Evolutionary conservation across 1,140 invertebrate species (phyloP).

Genomic region (Luehdorfia chinensis): DNA sequence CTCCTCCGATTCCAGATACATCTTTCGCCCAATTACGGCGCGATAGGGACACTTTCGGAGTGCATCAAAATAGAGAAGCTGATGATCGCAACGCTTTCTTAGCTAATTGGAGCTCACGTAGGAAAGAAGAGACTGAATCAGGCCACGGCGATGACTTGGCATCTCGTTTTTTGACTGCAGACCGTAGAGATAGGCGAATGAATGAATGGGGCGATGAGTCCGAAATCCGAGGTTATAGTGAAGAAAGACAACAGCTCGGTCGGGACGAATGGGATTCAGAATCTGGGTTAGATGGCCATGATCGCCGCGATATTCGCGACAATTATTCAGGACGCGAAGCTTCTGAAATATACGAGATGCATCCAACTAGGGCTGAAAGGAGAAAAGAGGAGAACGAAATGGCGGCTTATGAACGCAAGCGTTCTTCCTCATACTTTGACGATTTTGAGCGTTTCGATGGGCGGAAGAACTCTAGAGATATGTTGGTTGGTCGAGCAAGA

Average conservation of each 20-base stretch:
- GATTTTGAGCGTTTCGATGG: conserved; percentile 70
- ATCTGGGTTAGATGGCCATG: conserved; percentile 74
- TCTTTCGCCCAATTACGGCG: conserved; percentile 84
- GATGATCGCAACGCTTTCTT: conserved; percentile 80
- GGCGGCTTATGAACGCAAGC: conserved; percentile 55
- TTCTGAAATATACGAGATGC: conserved; percentile 73
- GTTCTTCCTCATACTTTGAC: conserved; percentile 52
- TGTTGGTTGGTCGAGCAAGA: conserved; percentile 64
- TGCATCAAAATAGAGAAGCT: conserved; percentile 78
- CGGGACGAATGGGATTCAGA: conserved; percentile 78
- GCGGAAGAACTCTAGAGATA: conserved; percentile 69
- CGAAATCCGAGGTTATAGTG: conserved; percentile 61
- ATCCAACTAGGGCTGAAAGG: conserved; percentile 52
- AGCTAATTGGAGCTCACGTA: conserved; percentile 81
- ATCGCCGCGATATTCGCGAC: conserved; percentile 64
- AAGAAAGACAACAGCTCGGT: conserved; percentile 55
- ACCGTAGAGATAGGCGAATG: conserved; percentile 46
- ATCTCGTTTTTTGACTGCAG: conserved; percentile 59
- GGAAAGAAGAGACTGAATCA: conserved; percentile 72
- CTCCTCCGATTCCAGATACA: conserved; percentile 51
- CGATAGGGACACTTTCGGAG: conserved; percentile 82
- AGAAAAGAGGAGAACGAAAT: conserved; percentile 55
- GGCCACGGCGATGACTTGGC: conserved; percentile 59
- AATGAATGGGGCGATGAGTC: conserved; percentile 74
- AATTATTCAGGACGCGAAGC: conserved; percentile 61